A percentile compares a stretch with the other conserved stretches of the same genome.
Conservation (phyloP, 1,140 invertebrate species). For the Anastrepha obliqua region DNA sequence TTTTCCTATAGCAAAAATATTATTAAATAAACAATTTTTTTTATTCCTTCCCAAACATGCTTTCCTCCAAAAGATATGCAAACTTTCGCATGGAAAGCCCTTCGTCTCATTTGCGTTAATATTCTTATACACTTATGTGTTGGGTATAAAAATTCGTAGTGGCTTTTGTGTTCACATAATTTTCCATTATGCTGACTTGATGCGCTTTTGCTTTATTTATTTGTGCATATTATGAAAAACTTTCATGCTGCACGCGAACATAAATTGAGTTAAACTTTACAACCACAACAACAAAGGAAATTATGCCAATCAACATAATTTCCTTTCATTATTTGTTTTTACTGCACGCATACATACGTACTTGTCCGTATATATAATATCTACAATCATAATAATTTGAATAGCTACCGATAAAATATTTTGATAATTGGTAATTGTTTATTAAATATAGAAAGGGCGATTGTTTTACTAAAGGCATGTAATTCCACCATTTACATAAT, state of each 20-base stretch:
- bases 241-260: constrained; percentile 58
- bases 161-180: background rate
- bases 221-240: background rate
- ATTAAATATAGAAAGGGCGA: background rate
- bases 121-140: background rate
- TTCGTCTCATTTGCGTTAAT: background rate
- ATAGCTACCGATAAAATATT: constrained; percentile 31
- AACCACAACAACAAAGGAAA: constrained; percentile 37
- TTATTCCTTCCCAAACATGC: too few species aligned
- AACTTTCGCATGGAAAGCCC: too few species aligned
- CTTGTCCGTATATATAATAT: too few species aligned
- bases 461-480: too few species aligned
- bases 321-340: background rate
- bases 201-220: background rate
- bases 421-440: background rate
- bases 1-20: too few species aligned
- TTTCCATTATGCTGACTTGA: background rate
- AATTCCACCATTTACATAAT: too few species aligned
- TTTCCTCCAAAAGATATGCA: too few species aligned
- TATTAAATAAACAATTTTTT: too few species aligned
- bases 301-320: background rate
- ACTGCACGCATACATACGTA: background rate
- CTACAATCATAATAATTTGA: background rate
- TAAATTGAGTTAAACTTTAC: constrained; percentile 58
- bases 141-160: background rate